phyloP scores from a whole-genome alignment of 2,797 vertebrate species.

The Mormyrops boulengeri region DNA sequence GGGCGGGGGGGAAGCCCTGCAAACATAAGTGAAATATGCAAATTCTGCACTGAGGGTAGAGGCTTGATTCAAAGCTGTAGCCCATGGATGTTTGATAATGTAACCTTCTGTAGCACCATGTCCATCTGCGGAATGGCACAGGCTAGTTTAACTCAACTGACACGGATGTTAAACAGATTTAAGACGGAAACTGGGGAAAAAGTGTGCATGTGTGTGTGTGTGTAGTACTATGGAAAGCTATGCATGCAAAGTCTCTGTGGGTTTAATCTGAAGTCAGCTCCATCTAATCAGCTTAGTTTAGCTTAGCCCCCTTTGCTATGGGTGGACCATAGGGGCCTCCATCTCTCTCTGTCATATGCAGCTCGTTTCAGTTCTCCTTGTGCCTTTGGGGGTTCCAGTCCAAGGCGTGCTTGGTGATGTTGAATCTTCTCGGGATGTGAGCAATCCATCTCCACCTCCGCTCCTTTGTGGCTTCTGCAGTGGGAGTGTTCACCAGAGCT shows the following conservation, averaged over 20 bases:
- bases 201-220: background rate
- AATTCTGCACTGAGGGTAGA: background rate
- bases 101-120: background rate
- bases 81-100: constrained; percentile 2
- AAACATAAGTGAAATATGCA: background rate
- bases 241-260: background rate
- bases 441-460: background rate
- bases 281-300: constrained; percentile 37
- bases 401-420: background rate
- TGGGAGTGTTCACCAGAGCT: background rate
- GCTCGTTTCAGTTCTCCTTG: background rate
- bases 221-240: background rate
- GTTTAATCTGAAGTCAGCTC: constrained; percentile 45
- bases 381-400: constrained; percentile 6
- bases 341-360: background rate
- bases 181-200: background rate
- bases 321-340: background rate
- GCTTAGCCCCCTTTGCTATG: constrained; percentile 28
- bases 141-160: background rate
- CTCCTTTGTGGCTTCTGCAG: background rate
- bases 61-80: background rate
- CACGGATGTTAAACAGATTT: background rate
- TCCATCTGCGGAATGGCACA: background rate
- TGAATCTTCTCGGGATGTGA: background rate
- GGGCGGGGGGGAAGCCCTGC: background rate